A percentile compares a stretch with the other conserved stretches of the same genome.
Evolutionary conservation across 2,797 vertebrate species (phyloP).

Genomic region (Allenopithecus nigroviridis): DNA sequence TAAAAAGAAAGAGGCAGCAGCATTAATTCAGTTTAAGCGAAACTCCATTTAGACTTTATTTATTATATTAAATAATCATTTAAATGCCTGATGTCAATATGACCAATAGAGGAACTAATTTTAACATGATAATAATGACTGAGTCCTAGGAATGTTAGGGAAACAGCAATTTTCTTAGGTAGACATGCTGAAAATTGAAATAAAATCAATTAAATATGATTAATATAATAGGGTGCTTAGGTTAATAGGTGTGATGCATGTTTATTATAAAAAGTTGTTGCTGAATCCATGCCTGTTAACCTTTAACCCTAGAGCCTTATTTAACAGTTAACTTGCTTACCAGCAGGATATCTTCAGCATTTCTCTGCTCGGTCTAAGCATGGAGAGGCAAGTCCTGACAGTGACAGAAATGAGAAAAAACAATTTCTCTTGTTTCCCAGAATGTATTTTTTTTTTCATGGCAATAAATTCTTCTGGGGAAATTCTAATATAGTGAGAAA

Average conservation of each 20-base stretch:
- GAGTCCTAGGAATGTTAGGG: not conserved
- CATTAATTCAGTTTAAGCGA: not conserved
- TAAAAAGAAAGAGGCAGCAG: not conserved
- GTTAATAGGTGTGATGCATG: slow-evolving; percentile 16
- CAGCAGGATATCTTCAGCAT: not conserved
- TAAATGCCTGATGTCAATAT: not conserved
- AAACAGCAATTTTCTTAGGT: not conserved
- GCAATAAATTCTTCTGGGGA: not conserved
- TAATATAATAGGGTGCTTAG: not conserved
- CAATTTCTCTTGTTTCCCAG: not conserved
- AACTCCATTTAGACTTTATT: not conserved
- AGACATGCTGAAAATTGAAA: not conserved
- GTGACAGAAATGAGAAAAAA: not conserved
- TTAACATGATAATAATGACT: not conserved
- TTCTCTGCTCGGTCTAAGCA: not conserved
- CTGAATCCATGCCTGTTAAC: slow-evolving; percentile 39
- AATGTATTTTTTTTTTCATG: not conserved
- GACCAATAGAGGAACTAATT: not conserved
- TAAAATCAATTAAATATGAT: slow-evolving; percentile 12
- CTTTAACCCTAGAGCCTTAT: not conserved
- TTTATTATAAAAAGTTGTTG: slow-evolving; percentile 40
- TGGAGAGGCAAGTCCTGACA: not conserved
- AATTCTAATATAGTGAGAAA: not conserved
- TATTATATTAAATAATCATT: not conserved
- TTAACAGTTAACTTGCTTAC: slow-evolving; percentile 43